Percentiles rank a stretch among this genome's conserved stretches.
Conservation (phyloP, 2,797 vertebrate genomes). For the Cossypha niveicapilla region DNA sequence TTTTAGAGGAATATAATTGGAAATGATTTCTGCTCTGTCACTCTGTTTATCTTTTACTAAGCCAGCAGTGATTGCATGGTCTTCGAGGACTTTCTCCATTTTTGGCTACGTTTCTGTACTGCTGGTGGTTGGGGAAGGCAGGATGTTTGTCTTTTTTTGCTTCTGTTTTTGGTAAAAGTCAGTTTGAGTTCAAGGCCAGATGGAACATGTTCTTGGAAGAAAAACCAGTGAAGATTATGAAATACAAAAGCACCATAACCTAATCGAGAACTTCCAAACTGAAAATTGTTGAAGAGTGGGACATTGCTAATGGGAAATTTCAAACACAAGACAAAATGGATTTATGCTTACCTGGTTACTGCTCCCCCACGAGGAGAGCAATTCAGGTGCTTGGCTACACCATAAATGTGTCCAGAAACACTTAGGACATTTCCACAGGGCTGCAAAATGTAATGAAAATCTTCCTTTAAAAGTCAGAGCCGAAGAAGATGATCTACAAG, state of each 20-base stretch:
- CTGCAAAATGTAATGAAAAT: not conserved
- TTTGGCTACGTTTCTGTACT: not conserved
- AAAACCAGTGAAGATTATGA: not conserved
- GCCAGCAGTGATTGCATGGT: not conserved
- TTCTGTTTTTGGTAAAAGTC: slow-evolving; percentile 32
- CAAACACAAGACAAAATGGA: not conserved
- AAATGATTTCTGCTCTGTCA: not conserved
- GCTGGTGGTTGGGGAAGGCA: not conserved
- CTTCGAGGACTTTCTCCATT: not conserved
- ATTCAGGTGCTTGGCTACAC: not conserved
- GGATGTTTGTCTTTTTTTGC: not conserved
- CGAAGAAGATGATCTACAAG: not conserved
- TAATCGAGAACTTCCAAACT: not conserved
- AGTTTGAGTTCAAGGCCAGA: slow-evolving; percentile 1
- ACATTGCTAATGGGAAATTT: not conserved
- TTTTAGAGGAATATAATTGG: not conserved
- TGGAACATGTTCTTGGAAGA: not conserved
- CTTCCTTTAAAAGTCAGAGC: not conserved
- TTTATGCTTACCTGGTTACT: not conserved
- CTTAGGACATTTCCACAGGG: not conserved
- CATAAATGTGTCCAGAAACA: not conserved
- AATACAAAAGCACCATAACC: not conserved
- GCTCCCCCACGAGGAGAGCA: not conserved
- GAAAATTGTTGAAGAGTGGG: not conserved
- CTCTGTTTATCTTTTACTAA: not conserved